A percentile compares a stretch with the other conserved stretches of the same genome.
These are phyloP conservation scores for Cerceris rybyensis DNA, from an alignment of 2,888 invertebrate genomes.

Conservation along the genomic window DNA sequence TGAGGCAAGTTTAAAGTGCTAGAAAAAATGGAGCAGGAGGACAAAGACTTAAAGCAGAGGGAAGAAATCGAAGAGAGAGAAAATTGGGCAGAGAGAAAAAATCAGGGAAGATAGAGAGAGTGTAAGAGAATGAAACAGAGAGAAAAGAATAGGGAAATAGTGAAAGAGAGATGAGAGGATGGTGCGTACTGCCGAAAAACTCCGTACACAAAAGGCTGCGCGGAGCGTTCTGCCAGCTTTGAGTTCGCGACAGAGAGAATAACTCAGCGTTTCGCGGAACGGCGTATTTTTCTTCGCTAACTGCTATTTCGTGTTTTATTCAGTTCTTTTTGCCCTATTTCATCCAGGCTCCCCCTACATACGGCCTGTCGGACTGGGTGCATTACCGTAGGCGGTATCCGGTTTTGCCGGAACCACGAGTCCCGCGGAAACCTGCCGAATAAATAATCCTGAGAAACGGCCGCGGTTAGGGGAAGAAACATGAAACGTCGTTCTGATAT, in stretches of 20 bases:
- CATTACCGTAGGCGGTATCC: conserved; percentile 77
- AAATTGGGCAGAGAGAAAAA: neutral
- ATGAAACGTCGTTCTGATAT: conserved; percentile 60
- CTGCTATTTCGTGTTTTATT: conserved; percentile 77
- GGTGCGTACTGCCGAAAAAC: conserved; percentile 48
- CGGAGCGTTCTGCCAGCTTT: conserved; percentile 64
- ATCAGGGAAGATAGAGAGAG: neutral
- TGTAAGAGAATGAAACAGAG: conserved; percentile 3
- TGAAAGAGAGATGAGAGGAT: conserved; percentile 2
- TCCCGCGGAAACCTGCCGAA: conserved; percentile 77
- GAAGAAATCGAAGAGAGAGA: no score
- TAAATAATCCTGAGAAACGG: conserved; percentile 77
- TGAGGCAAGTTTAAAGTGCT: no score
- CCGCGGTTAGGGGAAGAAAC: conserved; percentile 68
- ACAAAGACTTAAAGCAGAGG: no score
- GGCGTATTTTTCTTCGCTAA: conserved; percentile 76
- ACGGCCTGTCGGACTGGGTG: conserved; percentile 66
- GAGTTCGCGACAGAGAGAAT: conserved; percentile 74
- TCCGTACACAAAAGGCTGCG: conserved; percentile 44
- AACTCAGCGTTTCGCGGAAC: conserved; percentile 72
- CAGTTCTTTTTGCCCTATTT: conserved; percentile 75
- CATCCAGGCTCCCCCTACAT: conserved; percentile 62
- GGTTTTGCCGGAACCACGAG: conserved; percentile 73
- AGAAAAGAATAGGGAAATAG: neutral
- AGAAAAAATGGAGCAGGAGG: no score